Percentiles rank a stretch among this genome's conserved stretches.
phyloP scores from a whole-genome alignment of 2,113 vertebrate genomes.

The Geococcyx californianus region DNA sequence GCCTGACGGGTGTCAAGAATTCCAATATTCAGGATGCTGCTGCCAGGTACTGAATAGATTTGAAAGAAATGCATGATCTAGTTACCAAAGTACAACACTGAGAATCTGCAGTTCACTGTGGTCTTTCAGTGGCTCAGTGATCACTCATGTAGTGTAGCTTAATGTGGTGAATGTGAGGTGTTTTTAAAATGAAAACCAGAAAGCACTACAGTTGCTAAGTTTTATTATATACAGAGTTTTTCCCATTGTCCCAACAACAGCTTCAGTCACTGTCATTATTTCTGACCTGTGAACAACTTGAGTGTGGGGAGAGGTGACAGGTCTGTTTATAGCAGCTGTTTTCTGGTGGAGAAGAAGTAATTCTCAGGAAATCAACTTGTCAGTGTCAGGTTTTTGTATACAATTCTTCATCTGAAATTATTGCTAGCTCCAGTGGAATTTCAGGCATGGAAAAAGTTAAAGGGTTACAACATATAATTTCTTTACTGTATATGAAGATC shows the following conservation, averaged over 20 bases:
- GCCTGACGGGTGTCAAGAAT: conserved; percentile 77
- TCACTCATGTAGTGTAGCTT: not conserved
- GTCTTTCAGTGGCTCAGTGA: not conserved
- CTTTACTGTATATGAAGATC: not conserved
- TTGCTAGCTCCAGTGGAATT: not conserved
- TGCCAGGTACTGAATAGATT: conserved; percentile 76
- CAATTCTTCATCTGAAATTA: not conserved
- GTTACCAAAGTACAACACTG: not conserved
- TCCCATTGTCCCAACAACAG: not conserved
- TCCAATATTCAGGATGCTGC: conserved; percentile 79
- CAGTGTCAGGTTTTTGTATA: too few relatives aligned
- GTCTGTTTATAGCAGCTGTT: not conserved
- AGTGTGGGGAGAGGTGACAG: not conserved
- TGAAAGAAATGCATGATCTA: rapidly evolving
- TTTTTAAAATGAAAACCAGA: not conserved
- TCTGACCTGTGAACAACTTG: not conserved
- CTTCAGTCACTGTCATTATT: not conserved
- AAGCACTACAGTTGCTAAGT: not conserved
- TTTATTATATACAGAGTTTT: not conserved
- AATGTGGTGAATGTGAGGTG: not conserved
- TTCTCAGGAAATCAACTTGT: too few relatives aligned
- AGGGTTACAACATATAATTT: not conserved
- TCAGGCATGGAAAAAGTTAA: not conserved
- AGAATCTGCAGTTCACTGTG: not conserved
- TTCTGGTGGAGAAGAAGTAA: not conserved